phyloP scores from a whole-genome alignment of 1,140 invertebrate species.

The Drosophila ironensis region DNA sequence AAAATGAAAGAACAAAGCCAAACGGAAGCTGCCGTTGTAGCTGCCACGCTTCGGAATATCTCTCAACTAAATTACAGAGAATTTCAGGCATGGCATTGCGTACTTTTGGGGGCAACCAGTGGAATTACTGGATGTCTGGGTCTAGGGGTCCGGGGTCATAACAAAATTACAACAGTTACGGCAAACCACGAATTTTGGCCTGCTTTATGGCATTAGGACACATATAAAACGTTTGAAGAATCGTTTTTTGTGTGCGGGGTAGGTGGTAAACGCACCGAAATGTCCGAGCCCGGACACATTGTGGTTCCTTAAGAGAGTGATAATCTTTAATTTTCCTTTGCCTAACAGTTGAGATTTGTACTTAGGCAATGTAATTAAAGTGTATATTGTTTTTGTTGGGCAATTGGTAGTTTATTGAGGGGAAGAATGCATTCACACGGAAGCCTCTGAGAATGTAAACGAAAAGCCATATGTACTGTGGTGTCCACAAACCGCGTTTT shows the following conservation, averaged over 20 bases:
- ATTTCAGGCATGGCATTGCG: slow-evolving; percentile 18
- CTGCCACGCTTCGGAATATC: not conserved
- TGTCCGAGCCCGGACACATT: slow-evolving; percentile 2
- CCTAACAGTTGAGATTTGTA: not conserved
- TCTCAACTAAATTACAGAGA: slow-evolving; percentile 35
- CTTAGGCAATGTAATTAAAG: too few species aligned
- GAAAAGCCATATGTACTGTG: too few species aligned
- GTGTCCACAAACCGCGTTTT: too few species aligned
- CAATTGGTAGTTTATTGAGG: too few species aligned
- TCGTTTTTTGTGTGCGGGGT: slow-evolving; percentile 5
- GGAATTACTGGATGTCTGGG: not conserved
- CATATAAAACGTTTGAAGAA: slow-evolving; percentile 43
- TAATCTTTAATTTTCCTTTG: slow-evolving; percentile 2
- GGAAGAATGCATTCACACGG: too few species aligned
- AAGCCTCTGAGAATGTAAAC: too few species aligned
- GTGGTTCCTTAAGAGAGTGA: slow-evolving; percentile 9
- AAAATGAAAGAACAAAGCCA: slow-evolving; percentile 44
- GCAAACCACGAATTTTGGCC: slow-evolving; percentile 28
- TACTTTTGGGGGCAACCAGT: slow-evolving; percentile 5
- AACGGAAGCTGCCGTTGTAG: not conserved
- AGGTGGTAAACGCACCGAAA: not conserved
- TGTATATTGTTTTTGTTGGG: too few species aligned
- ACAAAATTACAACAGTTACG: slow-evolving; percentile 34
- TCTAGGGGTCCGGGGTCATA: slow-evolving; percentile 10
- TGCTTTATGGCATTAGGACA: slow-evolving; percentile 31